Evolutionary conservation across 2,113 vertebrate genomes (phyloP).

Genomic region (Peromyscus leucopus): DNA sequence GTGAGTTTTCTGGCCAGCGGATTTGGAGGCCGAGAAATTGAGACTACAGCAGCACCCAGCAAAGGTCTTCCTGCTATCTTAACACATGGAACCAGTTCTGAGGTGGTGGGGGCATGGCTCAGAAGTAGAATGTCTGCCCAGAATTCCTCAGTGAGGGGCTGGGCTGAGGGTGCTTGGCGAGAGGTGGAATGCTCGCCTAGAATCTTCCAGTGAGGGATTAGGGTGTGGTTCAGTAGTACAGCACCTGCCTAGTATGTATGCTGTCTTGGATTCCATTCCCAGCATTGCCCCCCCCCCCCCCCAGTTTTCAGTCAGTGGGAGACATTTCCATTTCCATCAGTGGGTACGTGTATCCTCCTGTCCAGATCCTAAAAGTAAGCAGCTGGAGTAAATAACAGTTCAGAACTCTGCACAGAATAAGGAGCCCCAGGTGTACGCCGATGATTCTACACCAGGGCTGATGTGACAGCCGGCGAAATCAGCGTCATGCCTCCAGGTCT

Average conservation of each 20-base stretch:
- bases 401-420: not conserved
- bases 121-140: not conserved
- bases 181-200: too few species aligned
- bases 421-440: not conserved
- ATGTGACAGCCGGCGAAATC: not conserved
- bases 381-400: not conserved
- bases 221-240: not conserved
- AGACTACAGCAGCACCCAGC: not conserved
- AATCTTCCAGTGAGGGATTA: not conserved
- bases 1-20: not conserved
- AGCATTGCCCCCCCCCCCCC: not conserved
- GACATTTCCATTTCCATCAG: too few species aligned
- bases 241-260: not conserved
- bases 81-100: not conserved
- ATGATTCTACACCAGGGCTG: accelerated
- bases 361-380: not conserved
- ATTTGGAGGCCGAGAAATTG: not conserved
- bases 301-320: not conserved
- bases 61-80: not conserved
- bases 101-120: not conserved
- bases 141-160: not conserved
- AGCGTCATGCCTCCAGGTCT: too few species aligned
- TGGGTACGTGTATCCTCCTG: accelerated
- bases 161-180: not conserved
- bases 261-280: not conserved